Evolutionary conservation across 2,888 invertebrate species (phyloP), one percentile per base, ranked within the genome.

Genomic region (Papilio demoleus): DNA sequence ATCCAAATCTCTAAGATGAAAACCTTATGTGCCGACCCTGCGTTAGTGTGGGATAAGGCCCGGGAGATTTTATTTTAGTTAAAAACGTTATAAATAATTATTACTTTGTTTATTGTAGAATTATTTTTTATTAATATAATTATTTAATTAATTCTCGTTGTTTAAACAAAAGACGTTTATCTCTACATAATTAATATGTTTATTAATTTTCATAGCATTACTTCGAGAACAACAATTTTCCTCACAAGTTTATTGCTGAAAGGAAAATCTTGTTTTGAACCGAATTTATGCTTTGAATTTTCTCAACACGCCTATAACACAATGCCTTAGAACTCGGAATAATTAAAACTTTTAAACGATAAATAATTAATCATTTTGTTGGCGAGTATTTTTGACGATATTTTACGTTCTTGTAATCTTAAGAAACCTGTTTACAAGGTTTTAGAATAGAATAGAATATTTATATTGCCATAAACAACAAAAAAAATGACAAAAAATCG

Each of bases 341-440:
- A 63, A 68, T 68, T 68, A 68, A 68, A 68, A 68, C 27, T 68
- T 63, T 60, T 47, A 45, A 58, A 58, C 58, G 56, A 63, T 68
- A 63, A 68, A 63, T 68, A 63, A 68, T 66, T 36, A 67, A 67
- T 64, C 45, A 63, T 59, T 34, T 63, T 47, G 9, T 36, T 19
- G 19, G 45, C 38, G 36, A 22, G 36, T 9, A 34, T 19, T 31
- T 63, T 68, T 58, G 56, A 62, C 19, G 47, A 17, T n/a, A 31
- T 17, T 56, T 56, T 56, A 56, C 17, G 53, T 22, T 31, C 11
- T 17, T 12, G 3, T 17, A 9, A 5, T 9, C 31, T 31, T n/a
- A 53, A 14, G 9, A n/a, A 5, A 24, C 3, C 31, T 31, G 31
- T 31, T 31, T 31, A 31, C 31, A 31, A 4, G 6, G 3, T 31